These are phyloP conservation scores for Elegia similella DNA, from an alignment of 2,888 invertebrate species.

Conservation along the genomic window DNA sequence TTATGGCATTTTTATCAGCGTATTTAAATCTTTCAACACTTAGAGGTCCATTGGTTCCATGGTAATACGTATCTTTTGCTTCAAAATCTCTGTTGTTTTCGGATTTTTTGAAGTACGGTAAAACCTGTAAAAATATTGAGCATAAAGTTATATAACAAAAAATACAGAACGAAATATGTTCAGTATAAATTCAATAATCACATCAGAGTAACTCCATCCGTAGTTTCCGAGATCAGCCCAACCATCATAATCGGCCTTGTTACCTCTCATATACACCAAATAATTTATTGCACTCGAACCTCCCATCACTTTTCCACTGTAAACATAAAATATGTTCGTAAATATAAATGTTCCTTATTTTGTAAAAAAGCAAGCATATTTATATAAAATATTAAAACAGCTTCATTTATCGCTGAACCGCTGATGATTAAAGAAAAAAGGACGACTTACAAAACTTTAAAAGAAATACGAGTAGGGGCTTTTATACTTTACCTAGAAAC, in stretches of 20 bases:
- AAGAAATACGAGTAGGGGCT: too few relatives aligned
- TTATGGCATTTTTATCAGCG: constrained; percentile 76
- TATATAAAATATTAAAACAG: too few relatives aligned
- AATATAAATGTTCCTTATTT: too few relatives aligned
- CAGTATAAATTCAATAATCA: constrained; percentile 31
- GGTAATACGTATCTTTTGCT: constrained; percentile 71
- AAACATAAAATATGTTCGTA: constrained; percentile 18
- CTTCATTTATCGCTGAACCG: too few relatives aligned
- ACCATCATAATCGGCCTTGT: constrained; percentile 83
- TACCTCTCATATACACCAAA: constrained; percentile 84
- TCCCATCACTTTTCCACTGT: constrained; percentile 85
- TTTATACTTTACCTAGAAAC: too few relatives aligned
- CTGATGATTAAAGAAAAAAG: too few relatives aligned
- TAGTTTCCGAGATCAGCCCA: constrained; percentile 84
- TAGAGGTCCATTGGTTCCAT: constrained; percentile 81
- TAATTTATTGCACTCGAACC: constrained; percentile 86
- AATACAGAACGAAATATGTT: not conserved
- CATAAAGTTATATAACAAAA: not conserved
- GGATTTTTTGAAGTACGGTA: constrained; percentile 86
- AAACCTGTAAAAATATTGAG: constrained; percentile 53
- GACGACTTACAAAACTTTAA: too few relatives aligned
- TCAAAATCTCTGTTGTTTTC: constrained; percentile 81
- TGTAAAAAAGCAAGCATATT: too few relatives aligned
- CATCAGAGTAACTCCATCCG: constrained; percentile 83
- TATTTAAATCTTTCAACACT: constrained; percentile 83